These are phyloP conservation scores for Psittacara wagleri DNA, from an alignment of 2,113 vertebrate genomes.

Conservation along the genomic window DNA sequence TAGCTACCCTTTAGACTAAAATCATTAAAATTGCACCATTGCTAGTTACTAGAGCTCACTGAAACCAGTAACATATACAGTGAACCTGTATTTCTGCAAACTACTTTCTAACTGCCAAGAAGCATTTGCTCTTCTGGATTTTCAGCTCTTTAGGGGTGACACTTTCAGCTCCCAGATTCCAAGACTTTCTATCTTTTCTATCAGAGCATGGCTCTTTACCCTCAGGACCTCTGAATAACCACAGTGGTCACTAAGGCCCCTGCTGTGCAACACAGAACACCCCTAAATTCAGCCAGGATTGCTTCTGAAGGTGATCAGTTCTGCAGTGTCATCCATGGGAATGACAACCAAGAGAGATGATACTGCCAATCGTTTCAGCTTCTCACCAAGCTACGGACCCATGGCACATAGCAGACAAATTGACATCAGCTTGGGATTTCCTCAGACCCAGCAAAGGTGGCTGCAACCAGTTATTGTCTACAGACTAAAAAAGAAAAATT, in stretches of 20 bases:
- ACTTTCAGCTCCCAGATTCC: not conserved
- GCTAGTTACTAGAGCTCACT: not conserved
- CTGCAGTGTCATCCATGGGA: not conserved
- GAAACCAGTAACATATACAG: not conserved
- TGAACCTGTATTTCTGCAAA: not conserved
- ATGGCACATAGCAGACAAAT: not conserved
- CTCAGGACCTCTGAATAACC: not conserved
- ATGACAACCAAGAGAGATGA: not conserved
- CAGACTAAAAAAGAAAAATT: not conserved
- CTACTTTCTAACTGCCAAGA: not conserved
- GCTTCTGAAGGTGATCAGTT: not conserved
- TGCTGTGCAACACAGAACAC: not conserved
- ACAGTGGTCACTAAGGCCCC: not conserved
- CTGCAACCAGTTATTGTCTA: not conserved
- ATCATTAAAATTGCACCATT: not conserved
- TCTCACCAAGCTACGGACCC: not conserved
- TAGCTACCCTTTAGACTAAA: not conserved
- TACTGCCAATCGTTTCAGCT: not conserved
- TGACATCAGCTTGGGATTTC: fast-evolving
- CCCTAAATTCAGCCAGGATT: not conserved
- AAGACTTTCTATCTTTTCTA: not conserved
- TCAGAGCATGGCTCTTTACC: not conserved
- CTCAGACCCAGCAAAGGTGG: fast-evolving
- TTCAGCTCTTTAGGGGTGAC: not conserved
- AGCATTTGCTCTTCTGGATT: not conserved